Percentiles rank a stretch among this genome's conserved stretches.
These are phyloP conservation scores for Sebastes elongatus DNA, from an alignment of 2,797 vertebrate genomes.

Conservation along the genomic window DNA sequence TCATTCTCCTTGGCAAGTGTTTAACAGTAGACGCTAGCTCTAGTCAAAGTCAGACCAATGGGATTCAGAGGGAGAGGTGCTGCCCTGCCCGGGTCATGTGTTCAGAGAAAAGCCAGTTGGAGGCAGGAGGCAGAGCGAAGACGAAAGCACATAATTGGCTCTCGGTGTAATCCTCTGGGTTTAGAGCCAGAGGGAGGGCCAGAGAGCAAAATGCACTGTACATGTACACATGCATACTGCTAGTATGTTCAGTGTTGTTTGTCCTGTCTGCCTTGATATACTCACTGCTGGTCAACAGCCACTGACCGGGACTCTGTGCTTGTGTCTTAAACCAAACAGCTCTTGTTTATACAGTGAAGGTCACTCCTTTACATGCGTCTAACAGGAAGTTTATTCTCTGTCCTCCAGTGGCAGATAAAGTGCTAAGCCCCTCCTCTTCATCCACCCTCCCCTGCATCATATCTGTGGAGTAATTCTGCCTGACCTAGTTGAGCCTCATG, in stretches of 20 bases:
- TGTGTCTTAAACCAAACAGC: neutral
- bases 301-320: neutral
- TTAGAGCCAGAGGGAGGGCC: slow-evolving; percentile 21
- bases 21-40: neutral
- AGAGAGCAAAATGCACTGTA: slow-evolving; percentile 3
- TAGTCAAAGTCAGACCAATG: neutral
- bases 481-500: slow-evolving; percentile 44
- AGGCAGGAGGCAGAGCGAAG: slow-evolving; percentile 27
- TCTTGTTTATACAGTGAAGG: slow-evolving; percentile 13
- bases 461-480: slow-evolving; percentile 23
- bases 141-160: slow-evolving; percentile 76
- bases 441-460: neutral
- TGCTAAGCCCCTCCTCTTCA: slow-evolving; percentile 9
- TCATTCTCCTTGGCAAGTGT: neutral
- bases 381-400: slow-evolving; percentile 34
- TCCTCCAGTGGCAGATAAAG: slow-evolving; percentile 30
- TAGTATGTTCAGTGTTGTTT: neutral
- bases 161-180: slow-evolving; percentile 67
- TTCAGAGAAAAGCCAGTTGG: slow-evolving; percentile 28
- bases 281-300: neutral
- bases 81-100: slow-evolving; percentile 7
- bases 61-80: neutral
- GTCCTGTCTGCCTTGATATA: neutral
- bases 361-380: neutral
- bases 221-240: neutral